phyloP scores from a whole-genome alignment of 2,113 vertebrate species.

The Salvelinus namaycush region DNA sequence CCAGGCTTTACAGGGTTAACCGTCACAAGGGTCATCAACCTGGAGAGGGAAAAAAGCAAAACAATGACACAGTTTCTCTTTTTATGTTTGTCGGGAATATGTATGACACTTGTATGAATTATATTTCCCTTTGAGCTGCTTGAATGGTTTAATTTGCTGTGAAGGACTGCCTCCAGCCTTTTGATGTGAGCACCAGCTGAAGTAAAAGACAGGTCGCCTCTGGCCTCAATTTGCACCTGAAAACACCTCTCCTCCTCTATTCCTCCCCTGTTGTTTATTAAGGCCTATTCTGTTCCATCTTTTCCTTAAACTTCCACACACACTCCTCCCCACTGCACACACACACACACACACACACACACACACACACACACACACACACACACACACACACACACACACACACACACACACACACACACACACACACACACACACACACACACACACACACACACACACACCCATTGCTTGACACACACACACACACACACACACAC shows the following conservation, averaged over 20 bases:
- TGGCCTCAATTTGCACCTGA: slow-evolving; percentile 71
- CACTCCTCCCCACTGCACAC: slow-evolving; percentile 25
- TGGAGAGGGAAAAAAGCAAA: slow-evolving; percentile 20
- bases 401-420: slow-evolving; percentile 8
- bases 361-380: slow-evolving; percentile 3
- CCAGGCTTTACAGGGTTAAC: background rate
- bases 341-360: slow-evolving; percentile 18
- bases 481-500: slow-evolving; percentile 13
- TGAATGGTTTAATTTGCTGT: slow-evolving; percentile 69
- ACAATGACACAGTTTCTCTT: slow-evolving; percentile 53
- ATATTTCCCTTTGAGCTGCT: slow-evolving; percentile 50
- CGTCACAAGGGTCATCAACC: slow-evolving; percentile 30
- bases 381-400: slow-evolving; percentile 9
- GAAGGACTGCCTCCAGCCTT: slow-evolving; percentile 50
- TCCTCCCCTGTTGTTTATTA: slow-evolving; percentile 46
- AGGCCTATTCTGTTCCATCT: slow-evolving; percentile 23
- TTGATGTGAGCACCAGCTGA: slow-evolving; percentile 65
- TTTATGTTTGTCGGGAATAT: slow-evolving; percentile 58
- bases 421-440: slow-evolving; percentile 12
- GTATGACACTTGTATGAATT: slow-evolving; percentile 52
- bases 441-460: background rate
- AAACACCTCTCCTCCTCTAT: slow-evolving; percentile 36
- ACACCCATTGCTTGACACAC: background rate
- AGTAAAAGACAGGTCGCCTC: slow-evolving; percentile 42
- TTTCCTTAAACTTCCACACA: slow-evolving; percentile 37